Percentiles rank a stretch among this genome's conserved stretches.
Conservation (phyloP, 64 coral and sea anemone species). For the Pachyseris speciosa region DNA sequence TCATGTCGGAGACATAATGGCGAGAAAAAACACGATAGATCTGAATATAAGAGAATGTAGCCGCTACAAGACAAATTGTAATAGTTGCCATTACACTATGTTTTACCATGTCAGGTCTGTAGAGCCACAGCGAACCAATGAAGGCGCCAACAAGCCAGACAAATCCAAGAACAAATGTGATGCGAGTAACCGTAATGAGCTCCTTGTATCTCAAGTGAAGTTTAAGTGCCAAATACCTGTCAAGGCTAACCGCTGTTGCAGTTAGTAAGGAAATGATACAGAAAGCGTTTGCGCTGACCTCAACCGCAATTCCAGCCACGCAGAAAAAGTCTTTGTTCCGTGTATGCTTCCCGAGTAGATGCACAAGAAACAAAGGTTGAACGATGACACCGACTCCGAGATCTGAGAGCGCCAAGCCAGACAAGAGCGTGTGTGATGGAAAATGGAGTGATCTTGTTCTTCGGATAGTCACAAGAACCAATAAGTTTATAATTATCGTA, state of each 20-base stretch:
- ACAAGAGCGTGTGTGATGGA: slow-evolving; percentile 18
- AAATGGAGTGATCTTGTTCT: slow-evolving; percentile 16
- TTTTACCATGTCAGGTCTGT: slow-evolving; percentile 5
- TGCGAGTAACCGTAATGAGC: slow-evolving; percentile 5
- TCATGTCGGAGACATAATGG: background rate
- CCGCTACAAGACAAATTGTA: background rate
- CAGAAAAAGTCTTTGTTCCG: slow-evolving; percentile 5
- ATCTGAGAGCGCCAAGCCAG: slow-evolving; percentile 13
- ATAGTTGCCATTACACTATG: background rate
- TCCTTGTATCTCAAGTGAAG: slow-evolving; percentile 44
- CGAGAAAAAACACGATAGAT: slow-evolving; percentile 17
- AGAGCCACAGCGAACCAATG: slow-evolving; percentile 17
- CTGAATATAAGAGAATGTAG: slow-evolving; percentile 1
- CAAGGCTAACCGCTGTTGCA: slow-evolving; percentile 15
- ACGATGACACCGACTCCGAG: slow-evolving; percentile 34
- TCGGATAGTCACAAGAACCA: slow-evolving; percentile 22
- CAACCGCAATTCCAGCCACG: background rate
- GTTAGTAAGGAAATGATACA: slow-evolving; percentile 36
- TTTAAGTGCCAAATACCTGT: slow-evolving; percentile 28
- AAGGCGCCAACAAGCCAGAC: slow-evolving; percentile 6
- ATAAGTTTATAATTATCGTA: background rate
- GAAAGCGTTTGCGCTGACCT: slow-evolving; percentile 21
- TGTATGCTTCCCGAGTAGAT: background rate
- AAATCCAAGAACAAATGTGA: background rate
- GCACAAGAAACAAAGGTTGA: slow-evolving; percentile 13